phyloP scores from a whole-genome alignment of 1,140 invertebrate species.

The Lanistes nyassanus region DNA sequence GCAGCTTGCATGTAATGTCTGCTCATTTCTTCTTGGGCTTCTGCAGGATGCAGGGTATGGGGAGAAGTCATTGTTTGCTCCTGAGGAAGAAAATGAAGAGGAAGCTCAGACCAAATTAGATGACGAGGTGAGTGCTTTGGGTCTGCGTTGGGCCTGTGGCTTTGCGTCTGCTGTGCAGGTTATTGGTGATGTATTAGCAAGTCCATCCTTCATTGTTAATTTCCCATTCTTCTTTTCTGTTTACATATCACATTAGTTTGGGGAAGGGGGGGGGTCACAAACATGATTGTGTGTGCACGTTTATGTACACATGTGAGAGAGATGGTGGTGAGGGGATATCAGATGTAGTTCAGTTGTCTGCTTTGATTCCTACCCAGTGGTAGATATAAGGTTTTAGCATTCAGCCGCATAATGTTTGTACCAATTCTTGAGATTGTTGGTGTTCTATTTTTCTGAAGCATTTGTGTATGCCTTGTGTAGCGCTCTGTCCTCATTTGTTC shows the following conservation, averaged over 20 bases:
- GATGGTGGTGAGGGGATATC: too few relatives aligned
- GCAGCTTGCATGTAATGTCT: too few relatives aligned
- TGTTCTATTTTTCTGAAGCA: slow-evolving; percentile 94
- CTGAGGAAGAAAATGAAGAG: slow-evolving; percentile 97
- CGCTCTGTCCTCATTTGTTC: too few relatives aligned
- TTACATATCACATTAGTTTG: not conserved
- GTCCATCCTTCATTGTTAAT: not conserved
- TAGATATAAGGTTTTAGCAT: too few relatives aligned
- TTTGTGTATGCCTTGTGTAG: slow-evolving; percentile 97
- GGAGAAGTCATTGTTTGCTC: slow-evolving; percentile 96
- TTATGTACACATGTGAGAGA: too few relatives aligned
- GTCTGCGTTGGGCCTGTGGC: not conserved
- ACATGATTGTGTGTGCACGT: not conserved
- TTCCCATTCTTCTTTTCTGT: slow-evolving; percentile 15
- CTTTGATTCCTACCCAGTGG: too few relatives aligned
- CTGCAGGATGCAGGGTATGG: slow-evolving; percentile 95
- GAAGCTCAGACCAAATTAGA: slow-evolving; percentile 97
- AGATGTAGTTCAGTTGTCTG: too few relatives aligned
- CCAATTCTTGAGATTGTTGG: too few relatives aligned
- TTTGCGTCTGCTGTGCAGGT: too few relatives aligned
- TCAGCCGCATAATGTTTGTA: too few relatives aligned
- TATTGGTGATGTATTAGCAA: too few relatives aligned
- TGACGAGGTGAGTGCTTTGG: slow-evolving; percentile 83
- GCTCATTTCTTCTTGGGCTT: not conserved
- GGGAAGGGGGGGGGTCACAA: not conserved